phyloP scores from a whole-genome alignment of 2,888 invertebrate genomes.

The Machimus atricapillus region DNA sequence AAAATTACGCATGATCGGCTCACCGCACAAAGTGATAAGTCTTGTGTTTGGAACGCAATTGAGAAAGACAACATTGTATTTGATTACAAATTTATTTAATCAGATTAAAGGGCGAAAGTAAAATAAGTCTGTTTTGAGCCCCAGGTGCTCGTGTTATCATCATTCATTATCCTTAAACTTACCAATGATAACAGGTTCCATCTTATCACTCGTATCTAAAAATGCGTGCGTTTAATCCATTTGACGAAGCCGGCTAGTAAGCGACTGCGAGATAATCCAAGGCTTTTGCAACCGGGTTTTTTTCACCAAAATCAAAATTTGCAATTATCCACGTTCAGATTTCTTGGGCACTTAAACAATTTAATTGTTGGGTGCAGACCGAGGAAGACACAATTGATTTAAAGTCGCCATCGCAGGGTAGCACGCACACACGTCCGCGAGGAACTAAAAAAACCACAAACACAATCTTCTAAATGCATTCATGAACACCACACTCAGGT shows the following conservation, averaged over 20 bases:
- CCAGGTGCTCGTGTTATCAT: background rate
- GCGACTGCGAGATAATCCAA: background rate
- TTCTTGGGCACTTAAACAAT: background rate
- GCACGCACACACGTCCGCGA: background rate
- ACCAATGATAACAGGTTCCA: slow-evolving; percentile 37
- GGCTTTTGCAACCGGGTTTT: background rate
- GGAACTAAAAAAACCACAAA: background rate
- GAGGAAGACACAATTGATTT: background rate
- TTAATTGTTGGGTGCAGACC: background rate
- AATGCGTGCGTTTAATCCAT: background rate
- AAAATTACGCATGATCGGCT: background rate
- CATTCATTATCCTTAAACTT: background rate
- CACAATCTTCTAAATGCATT: background rate
- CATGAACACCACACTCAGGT: slow-evolving; percentile 7
- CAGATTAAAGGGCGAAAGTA: background rate
- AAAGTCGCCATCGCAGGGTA: slow-evolving; percentile 12
- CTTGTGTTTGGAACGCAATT: background rate
- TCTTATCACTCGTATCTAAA: slow-evolving; percentile 1
- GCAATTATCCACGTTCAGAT: slow-evolving; percentile 14
- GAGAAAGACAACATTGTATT: background rate
- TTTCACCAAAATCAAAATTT: background rate
- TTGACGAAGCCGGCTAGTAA: background rate
- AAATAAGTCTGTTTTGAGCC: background rate
- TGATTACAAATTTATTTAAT: background rate
- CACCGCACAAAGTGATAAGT: background rate